Base-by-base conservation (phyloP, 2,113 vertebrate species). In the Dascyllus trimaculatus region DNA sequence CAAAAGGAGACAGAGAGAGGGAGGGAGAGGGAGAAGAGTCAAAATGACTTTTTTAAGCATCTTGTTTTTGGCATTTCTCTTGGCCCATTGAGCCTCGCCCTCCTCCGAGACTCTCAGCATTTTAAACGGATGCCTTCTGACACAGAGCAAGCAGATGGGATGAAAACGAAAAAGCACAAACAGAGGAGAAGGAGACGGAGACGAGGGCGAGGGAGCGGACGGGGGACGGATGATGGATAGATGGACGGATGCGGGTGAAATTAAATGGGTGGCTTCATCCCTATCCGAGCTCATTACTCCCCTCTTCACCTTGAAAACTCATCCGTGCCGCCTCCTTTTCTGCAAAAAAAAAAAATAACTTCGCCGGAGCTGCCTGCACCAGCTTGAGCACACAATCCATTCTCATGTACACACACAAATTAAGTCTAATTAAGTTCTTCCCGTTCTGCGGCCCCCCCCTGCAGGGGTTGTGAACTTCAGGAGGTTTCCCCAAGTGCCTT, bases 71-170 rank as follows among this genome's bases (percentile, higher is more conserved):
- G 48, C 21, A 19, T 85, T 81, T 83, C 53, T 78, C 63, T 56
- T 60, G 73, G 78, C 78, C 85, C 83, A 68, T 76, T 85, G 79
- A 79, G 70, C 52, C 72, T 71, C 75, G 0, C 57, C 54, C 25
- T 81, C 82, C 70, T 80, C 62, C 1, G 85, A 88, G 84, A 85
- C 84, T 57, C 68, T 51, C 60, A 7, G 68, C 75, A 53, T 84
- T 66, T 88, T 79, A 81, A 78, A 88, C 59, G 79, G 81, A 84
- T 75, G 81, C 81, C 85, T 82, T 85, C 71, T 75, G 84, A 88
- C 77, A 88, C 73, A 8, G 75, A 78, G 79, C 59, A 48, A 65
- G 70, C 80, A 83, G 80, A 86, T 71, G 81, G 81, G 79, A 75
- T 77, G 74, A 46, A 56, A 85, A 81, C 54, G 60, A 72, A 81